Evolutionary conservation across 2,113 vertebrate species (phyloP).

Genomic region (Cygnus atratus): DNA sequence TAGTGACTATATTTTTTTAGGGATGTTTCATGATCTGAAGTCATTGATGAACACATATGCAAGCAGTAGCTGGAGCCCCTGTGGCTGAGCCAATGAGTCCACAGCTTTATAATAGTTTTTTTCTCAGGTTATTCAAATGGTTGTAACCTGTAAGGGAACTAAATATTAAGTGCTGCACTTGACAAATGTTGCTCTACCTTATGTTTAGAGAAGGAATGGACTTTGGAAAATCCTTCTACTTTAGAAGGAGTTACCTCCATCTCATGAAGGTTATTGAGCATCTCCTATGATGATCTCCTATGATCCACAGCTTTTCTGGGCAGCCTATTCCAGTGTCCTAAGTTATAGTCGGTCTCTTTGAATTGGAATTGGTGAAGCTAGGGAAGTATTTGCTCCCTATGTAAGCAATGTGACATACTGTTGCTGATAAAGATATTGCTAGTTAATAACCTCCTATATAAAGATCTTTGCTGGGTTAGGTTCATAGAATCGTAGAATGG

Average conservation of each 20-base stretch:
- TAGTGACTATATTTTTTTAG: neutral
- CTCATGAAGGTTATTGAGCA: neutral
- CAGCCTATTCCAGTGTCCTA: neutral
- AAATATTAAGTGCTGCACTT: neutral
- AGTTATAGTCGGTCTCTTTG: neutral
- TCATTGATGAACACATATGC: neutral
- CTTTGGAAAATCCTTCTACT: neutral
- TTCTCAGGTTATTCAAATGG: neutral
- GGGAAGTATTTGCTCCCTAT: neutral
- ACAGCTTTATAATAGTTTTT: neutral
- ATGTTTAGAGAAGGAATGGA: neutral
- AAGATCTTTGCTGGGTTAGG: neutral
- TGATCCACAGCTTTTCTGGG: neutral
- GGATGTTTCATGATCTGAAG: neutral
- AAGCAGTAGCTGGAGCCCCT: neutral
- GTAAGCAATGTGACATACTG: accelerated
- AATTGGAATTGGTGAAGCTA: neutral
- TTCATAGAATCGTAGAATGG: neutral
- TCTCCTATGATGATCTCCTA: neutral
- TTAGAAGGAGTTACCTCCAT: neutral
- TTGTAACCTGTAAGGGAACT: neutral
- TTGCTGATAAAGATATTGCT: neutral
- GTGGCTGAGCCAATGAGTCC: neutral
- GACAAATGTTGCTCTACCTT: neutral
- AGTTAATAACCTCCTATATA: neutral